phyloP scores from a whole-genome alignment of 1,140 invertebrate species.

The Drosophila equinoxialis region DNA sequence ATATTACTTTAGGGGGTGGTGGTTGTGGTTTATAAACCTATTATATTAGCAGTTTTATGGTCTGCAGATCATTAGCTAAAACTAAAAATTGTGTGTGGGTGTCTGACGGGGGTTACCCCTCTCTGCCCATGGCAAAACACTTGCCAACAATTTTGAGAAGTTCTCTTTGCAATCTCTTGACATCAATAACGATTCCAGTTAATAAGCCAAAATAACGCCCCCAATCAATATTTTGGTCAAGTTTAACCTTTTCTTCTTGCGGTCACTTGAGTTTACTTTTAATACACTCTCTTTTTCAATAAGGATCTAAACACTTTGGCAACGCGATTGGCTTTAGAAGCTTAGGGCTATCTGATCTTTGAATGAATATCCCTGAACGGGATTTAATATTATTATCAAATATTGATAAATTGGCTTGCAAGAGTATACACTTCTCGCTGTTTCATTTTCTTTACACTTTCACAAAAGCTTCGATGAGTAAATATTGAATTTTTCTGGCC shows the following conservation, averaged over 20 bases:
- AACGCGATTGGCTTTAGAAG: not conserved
- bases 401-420: not conserved
- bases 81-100: not conserved
- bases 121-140: not conserved
- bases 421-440: not conserved
- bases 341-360: too few relatives aligned
- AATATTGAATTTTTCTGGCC: constrained; percentile 62
- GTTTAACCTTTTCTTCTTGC: constrained; percentile 64
- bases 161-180: constrained; percentile 23
- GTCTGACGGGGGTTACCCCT: not conserved
- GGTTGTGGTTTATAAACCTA: constrained; percentile 39
- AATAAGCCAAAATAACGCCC: constrained; percentile 50
- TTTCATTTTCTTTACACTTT: constrained; percentile 48
- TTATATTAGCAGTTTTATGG: constrained; percentile 23
- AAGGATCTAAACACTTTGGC: not conserved
- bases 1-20: constrained; percentile 27
- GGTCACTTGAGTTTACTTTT: constrained; percentile 30
- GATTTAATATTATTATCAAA: too few relatives aligned
- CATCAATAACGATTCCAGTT: constrained; percentile 31
- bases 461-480: constrained; percentile 65
- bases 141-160: not conserved
- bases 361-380: too few relatives aligned
- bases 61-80: constrained; percentile 13
- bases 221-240: constrained; percentile 43
- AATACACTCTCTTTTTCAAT: not conserved